Evolutionary conservation across 2,888 invertebrate species (phyloP).

Genomic region (Aplocera efformata): DNA sequence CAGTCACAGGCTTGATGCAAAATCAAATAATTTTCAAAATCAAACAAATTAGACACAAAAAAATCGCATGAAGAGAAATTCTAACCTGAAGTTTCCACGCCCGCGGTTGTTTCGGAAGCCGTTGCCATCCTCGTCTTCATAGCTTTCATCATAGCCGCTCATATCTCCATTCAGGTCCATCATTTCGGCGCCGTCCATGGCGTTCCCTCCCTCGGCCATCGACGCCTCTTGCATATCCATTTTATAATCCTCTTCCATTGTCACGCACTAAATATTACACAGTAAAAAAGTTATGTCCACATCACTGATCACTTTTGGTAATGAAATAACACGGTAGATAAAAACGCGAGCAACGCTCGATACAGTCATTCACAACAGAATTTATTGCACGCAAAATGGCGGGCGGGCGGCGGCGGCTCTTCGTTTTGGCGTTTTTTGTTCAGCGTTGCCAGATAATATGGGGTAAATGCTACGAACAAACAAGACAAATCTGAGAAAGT

Average conservation of each 20-base stretch:
- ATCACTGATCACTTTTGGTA: slow-evolving; percentile 46
- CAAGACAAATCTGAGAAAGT: no score
- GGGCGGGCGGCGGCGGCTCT: slow-evolving; percentile 2
- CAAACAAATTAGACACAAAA: no score
- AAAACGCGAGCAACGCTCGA: slow-evolving; percentile 26
- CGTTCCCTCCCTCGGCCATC: slow-evolving; percentile 44
- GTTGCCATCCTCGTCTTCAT: slow-evolving; percentile 64
- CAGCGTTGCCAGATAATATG: neutral
- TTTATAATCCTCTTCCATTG: slow-evolving; percentile 66
- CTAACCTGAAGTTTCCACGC: slow-evolving; percentile 72
- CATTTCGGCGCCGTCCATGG: slow-evolving; percentile 38
- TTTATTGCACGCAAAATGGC: slow-evolving; percentile 17
- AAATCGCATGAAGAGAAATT: no score
- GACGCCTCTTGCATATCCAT: slow-evolving; percentile 60
- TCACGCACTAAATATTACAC: slow-evolving; percentile 36
- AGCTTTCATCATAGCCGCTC: slow-evolving; percentile 56
- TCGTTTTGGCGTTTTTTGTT: neutral
- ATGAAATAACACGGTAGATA: slow-evolving; percentile 27
- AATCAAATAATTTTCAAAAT: no score
- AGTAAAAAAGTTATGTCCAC: slow-evolving; percentile 49
- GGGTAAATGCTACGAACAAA: no score
- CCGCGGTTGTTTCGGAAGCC: slow-evolving; percentile 61
- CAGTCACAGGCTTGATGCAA: no score
- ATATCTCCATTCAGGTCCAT: slow-evolving; percentile 58
- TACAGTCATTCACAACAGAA: neutral